These are phyloP conservation scores for Thunnus albacares DNA, from an alignment of 2,797 vertebrate species.

Conservation along the genomic window DNA sequence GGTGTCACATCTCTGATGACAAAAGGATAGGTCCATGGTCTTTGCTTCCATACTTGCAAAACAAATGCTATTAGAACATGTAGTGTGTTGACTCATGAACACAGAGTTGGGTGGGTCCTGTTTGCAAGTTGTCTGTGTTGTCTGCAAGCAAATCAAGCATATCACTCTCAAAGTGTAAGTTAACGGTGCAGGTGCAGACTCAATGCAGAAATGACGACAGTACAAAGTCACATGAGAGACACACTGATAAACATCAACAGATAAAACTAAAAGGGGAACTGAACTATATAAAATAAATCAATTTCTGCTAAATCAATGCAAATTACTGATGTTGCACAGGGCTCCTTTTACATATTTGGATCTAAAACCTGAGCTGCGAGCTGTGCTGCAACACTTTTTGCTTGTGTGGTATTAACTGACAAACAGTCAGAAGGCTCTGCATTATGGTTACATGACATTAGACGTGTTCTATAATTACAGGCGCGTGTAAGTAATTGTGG, in stretches of 20 bases:
- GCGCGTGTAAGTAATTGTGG: background rate
- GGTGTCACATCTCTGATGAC: background rate
- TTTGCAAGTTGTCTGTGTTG: background rate
- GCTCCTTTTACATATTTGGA: background rate
- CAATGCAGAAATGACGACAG: background rate
- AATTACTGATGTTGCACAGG: constrained; percentile 16
- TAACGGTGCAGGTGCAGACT: constrained; percentile 35
- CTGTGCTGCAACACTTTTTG: background rate
- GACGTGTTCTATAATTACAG: background rate
- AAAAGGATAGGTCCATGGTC: background rate
- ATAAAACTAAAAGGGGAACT: constrained; percentile 50
- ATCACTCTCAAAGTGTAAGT: background rate
- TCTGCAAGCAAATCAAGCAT: constrained; percentile 20
- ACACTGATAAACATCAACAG: background rate
- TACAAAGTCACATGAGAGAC: background rate
- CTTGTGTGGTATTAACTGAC: background rate
- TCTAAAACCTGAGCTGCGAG: background rate
- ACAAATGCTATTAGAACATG: background rate
- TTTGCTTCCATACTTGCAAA: constrained; percentile 10
- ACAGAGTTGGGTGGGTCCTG: background rate
- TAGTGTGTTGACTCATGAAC: background rate
- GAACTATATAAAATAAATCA: constrained; percentile 16
- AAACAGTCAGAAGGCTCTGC: background rate
- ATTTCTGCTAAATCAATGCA: constrained; percentile 3
- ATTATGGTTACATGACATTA: background rate